Conservation (phyloP, 2,888 invertebrate species). For the Heterodera filipjevi region DNA sequence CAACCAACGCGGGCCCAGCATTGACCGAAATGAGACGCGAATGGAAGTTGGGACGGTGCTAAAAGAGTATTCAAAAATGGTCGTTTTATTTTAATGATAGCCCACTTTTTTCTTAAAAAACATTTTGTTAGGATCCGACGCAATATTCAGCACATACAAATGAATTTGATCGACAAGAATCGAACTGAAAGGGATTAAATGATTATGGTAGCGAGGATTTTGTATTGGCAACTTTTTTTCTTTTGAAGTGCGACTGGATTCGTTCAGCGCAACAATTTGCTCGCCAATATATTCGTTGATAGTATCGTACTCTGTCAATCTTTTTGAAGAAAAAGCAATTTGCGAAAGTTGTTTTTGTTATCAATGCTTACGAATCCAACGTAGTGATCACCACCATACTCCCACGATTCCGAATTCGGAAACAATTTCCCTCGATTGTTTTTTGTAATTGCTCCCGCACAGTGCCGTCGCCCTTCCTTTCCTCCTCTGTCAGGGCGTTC, state of each 20-base stretch:
- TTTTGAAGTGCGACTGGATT: slow-evolving; percentile 30
- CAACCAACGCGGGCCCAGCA: slow-evolving; percentile 28
- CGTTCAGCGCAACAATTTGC: slow-evolving; percentile 41
- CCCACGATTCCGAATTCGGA: slow-evolving; percentile 22
- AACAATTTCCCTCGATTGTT: neutral
- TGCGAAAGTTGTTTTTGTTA: neutral
- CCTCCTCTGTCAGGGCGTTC: neutral
- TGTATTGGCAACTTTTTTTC: slow-evolving; percentile 32
- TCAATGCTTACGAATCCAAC: slow-evolving; percentile 28
- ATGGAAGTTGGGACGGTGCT: slow-evolving; percentile 18
- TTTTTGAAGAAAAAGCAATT: neutral
- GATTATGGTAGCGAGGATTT: neutral
- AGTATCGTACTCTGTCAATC: slow-evolving; percentile 24
- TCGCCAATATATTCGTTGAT: slow-evolving; percentile 40
- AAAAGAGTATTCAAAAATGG: too few species aligned
- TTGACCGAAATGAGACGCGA: slow-evolving; percentile 28
- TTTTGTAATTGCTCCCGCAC: slow-evolving; percentile 19
- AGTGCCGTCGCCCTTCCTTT: neutral
- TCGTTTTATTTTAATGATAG: too few species aligned
- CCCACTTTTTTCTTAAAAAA: slow-evolving; percentile 3
- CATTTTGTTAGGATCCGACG: neutral
- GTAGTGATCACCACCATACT: slow-evolving; percentile 36
- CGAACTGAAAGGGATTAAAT: neutral
- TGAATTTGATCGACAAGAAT: slow-evolving; percentile 18
- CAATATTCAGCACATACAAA: slow-evolving; percentile 17